Evolutionary conservation across 1,140 invertebrate species (phyloP).

Genomic region (Drosophila nasuta): DNA sequence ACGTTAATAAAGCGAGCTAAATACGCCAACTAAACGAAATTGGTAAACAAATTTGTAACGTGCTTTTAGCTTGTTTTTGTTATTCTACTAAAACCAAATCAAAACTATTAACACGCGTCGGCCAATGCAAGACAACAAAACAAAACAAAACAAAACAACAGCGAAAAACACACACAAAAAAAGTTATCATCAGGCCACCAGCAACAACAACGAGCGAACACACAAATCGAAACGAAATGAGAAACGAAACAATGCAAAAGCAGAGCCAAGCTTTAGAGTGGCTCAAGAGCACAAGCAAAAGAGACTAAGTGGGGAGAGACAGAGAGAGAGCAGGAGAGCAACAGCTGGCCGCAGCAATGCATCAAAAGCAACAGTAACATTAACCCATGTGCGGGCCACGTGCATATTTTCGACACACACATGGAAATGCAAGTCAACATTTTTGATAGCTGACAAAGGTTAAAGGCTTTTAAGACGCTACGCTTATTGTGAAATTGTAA

Average conservation of each 20-base stretch:
- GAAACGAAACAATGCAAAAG: slow-evolving; percentile 17
- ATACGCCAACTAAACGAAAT: slow-evolving; percentile 17
- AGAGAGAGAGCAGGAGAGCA: slow-evolving; percentile 18
- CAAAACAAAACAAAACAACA: no score
- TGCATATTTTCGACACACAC: slow-evolving; percentile 18
- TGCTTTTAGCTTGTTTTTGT: slow-evolving; percentile 1
- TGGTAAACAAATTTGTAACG: slow-evolving; percentile 44
- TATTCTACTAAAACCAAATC: slow-evolving; percentile 3
- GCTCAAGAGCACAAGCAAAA: not conserved
- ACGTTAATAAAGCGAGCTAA: not conserved
- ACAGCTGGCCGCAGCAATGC: slow-evolving; percentile 21
- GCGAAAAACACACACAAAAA: not conserved
- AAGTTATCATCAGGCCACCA: slow-evolving; percentile 41
- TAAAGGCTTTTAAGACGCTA: slow-evolving; percentile 1
- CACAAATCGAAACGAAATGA: slow-evolving; percentile 19
- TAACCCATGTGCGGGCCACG: slow-evolving; percentile 38
- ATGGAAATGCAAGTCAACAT: not conserved
- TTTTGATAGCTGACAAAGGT: slow-evolving; percentile 10
- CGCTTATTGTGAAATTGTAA: slow-evolving; percentile 8
- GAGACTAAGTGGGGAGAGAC: not conserved
- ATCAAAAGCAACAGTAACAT: slow-evolving; percentile 45
- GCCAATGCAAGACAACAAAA: not conserved
- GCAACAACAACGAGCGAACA: slow-evolving; percentile 4
- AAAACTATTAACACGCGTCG: slow-evolving; percentile 18
- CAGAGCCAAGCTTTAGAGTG: slow-evolving; percentile 20